Base-by-base conservation (phyloP, 1,140 invertebrate species). In the Eulimnadia texana region DNA sequence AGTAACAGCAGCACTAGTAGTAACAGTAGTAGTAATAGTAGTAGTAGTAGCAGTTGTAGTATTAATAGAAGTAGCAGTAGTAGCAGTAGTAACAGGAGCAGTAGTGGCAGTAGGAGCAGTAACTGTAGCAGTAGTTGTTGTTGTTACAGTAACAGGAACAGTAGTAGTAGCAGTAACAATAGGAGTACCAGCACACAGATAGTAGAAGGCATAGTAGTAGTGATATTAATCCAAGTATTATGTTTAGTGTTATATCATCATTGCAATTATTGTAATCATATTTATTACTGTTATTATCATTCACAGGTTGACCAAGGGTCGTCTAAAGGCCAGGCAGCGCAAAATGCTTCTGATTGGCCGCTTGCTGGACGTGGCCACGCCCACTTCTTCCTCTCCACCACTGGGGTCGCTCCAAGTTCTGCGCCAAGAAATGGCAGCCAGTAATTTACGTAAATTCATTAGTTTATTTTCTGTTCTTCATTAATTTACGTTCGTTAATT, bases 311-410 rank as follows among this genome's bases (percentile, higher is more conserved):
- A 82, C 80, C 16, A 87, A 86, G 73, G 96, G 94, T 50, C 81
- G 93, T 25, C 84, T 90, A 64, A 96, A 93, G 76, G 92, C 93
- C n/a, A 80, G 93, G 1, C 89, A 93, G 69, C 88, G 90, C 69
- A 96, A 96, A 73, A 91, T 98, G 85, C 85, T 87, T 68, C 88
- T 94, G 72, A 97, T 98, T 60, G 93, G 90, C 3, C 81, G 84
- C 52, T 75, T 98, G 10, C 76, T 98, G 3, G 93, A 97, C 69
- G 86, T 96, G 13, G 50, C 22, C 22, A 50, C 53, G 20, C 50
- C 55, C 13, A 28, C 50, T 22, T n/a, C 29, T 2, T 25, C 24
- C 0, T 53, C 57, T 20, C 56, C 62, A 10, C 62, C 62, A 10
- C 27, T 50, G 16, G 50, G 62, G 11, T 52, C 28, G 19, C 27